Conservation (phyloP, 2,888 invertebrate genomes). For the Eretmocerus hayati region DNA sequence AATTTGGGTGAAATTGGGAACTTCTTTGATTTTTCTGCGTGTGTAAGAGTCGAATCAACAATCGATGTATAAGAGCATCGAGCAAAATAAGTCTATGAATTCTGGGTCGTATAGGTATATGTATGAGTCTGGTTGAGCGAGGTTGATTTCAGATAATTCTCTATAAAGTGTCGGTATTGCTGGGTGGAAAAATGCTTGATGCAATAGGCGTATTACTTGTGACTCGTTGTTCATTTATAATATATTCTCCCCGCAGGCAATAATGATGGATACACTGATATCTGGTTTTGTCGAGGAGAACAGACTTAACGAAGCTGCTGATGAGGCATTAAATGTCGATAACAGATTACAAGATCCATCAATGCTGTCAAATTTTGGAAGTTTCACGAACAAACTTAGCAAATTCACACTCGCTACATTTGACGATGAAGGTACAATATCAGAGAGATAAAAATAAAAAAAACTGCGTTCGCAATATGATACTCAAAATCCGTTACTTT, state of each 20-base stretch:
- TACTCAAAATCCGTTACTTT: constrained; percentile 1
- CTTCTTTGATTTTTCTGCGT: too few species aligned
- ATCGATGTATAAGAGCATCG: too few species aligned
- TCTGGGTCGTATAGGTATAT: too few species aligned
- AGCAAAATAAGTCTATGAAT: too few species aligned
- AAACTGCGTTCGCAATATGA: background rate
- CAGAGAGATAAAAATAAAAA: background rate
- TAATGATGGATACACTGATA: constrained; percentile 82
- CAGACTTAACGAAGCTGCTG: constrained; percentile 35
- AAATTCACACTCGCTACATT: constrained; percentile 82
- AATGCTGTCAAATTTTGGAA: constrained; percentile 35
- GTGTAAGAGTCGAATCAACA: too few species aligned
- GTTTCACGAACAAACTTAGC: constrained; percentile 75
- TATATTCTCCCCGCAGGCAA: constrained; percentile 49
- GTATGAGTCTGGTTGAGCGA: too few species aligned
- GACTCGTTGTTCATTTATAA: too few species aligned
- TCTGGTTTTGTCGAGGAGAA: constrained; percentile 71
- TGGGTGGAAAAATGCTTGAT: too few species aligned
- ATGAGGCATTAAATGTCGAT: constrained; percentile 45
- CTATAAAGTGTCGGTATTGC: too few species aligned
- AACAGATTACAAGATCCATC: constrained; percentile 33
- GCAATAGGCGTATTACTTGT: too few species aligned
- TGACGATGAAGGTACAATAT: constrained; percentile 67
- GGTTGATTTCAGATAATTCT: too few species aligned
- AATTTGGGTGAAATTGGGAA: too few species aligned